phyloP scores from a whole-genome alignment of 2,888 invertebrate species.

The Blastobasis lacticolella region DNA sequence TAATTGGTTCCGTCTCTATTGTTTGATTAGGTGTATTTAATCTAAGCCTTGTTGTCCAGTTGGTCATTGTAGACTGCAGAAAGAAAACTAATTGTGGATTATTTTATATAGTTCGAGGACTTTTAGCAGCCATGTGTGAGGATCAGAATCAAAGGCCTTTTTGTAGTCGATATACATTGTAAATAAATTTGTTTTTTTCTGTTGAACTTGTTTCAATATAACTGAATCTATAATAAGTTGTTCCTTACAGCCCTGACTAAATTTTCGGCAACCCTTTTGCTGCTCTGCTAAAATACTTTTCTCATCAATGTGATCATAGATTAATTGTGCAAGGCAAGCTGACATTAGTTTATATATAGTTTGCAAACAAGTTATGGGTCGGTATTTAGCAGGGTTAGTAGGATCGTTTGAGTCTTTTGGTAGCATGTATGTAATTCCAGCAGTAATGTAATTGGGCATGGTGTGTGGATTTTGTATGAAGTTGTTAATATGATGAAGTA shows the following conservation, averaged over 20 bases:
- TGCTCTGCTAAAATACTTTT: neutral
- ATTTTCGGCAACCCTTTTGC: slow-evolving; percentile 4
- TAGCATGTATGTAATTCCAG: too few relatives aligned
- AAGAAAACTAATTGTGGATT: slow-evolving; percentile 9
- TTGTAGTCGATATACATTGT: slow-evolving; percentile 18
- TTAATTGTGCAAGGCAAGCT: slow-evolving; percentile 13
- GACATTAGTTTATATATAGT: slow-evolving; percentile 1
- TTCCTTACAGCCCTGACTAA: slow-evolving; percentile 1
- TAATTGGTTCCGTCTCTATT: slow-evolving; percentile 5
- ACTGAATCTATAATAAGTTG: slow-evolving; percentile 8
- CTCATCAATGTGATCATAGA: slow-evolving; percentile 10
- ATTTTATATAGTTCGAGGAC: slow-evolving; percentile 14
- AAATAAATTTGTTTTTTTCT: slow-evolving; percentile 8
- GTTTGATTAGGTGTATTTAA: neutral
- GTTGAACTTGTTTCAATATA: slow-evolving; percentile 6
- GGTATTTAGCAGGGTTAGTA: slow-evolving; percentile 8
- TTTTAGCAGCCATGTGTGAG: slow-evolving; percentile 18
- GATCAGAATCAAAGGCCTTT: slow-evolving; percentile 20
- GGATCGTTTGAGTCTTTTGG: too few relatives aligned
- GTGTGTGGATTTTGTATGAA: too few relatives aligned
- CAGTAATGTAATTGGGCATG: too few relatives aligned
- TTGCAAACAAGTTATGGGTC: slow-evolving; percentile 5
- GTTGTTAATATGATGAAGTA: too few relatives aligned
- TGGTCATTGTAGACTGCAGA: slow-evolving; percentile 4
- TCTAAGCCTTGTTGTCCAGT: slow-evolving; percentile 11